Evolutionary conservation across 2,888 invertebrate genomes (phyloP), one percentile per base, ranked within the genome.

Genomic region (Campaea margaritaria): DNA sequence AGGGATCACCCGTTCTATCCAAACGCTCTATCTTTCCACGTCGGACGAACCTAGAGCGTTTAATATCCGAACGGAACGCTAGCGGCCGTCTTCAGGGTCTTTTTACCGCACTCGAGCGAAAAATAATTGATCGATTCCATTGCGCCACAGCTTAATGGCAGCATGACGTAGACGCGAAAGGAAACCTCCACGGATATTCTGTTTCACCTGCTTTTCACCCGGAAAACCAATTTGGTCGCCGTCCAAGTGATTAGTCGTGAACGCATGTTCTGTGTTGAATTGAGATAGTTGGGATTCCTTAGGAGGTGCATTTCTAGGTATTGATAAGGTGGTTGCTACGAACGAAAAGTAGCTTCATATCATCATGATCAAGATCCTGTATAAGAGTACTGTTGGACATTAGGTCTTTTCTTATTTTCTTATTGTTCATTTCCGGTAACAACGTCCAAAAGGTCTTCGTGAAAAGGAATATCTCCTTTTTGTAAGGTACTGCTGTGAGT

Each of bases 121-220:
- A 89, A 89, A 89, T 90, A 90, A 91, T 87, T 89, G 89, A 91
- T 91, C 85, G 88, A 89, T 90, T 83, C 77, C 76, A 81, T 80
- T 76, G 70, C 73, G 65, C 72, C 72, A 70, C 69, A 66, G 78
- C 80, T 82, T 85, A 85, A 86, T 85, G 81, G 82, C 79, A 69
- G 78, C 73, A 83, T 87, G 83, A 85, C 84, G 85, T 82, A 83
- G 75, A 82, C 69, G 78, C 75, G 75, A 79, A 46, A 54, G 46
- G 52, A 48, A 57, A 56, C 45, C 60, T 49, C 53, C 8, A 54
- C 54, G 55, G 51, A 46, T 67, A 58, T 45, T 39, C 58, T 49
- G 58, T 61, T 59, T 54, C 54, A 63, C 58, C 54, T 55, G 62
- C 46, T 60, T 58, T 58, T 58, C 65, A 49, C 42, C 49, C 50